phyloP scores from a whole-genome alignment of 2,113 vertebrate species.

The Micromys minutus region DNA sequence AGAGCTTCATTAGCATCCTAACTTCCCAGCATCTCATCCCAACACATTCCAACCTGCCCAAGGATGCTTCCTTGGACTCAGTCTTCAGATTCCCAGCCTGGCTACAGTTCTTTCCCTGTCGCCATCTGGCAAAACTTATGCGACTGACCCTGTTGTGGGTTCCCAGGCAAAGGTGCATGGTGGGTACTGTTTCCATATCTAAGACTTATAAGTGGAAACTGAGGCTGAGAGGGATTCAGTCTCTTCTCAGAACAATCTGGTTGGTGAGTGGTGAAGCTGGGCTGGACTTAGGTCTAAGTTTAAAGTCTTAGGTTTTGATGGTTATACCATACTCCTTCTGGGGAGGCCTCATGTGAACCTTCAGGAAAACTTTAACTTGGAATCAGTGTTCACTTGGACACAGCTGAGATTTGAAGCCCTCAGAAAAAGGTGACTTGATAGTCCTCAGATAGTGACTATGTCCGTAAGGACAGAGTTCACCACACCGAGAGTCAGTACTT shows the following conservation, averaged over 20 bases:
- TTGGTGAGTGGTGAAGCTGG: neutral
- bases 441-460: neutral
- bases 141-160: neutral
- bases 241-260: neutral
- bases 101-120: neutral
- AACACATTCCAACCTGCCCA: no score
- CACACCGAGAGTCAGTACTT: neutral
- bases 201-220: neutral
- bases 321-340: rapidly evolving
- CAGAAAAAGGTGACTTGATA: neutral
- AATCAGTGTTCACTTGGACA: neutral
- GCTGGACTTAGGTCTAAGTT: neutral
- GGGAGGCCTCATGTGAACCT: neutral
- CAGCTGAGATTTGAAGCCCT: neutral
- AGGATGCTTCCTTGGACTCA: neutral
- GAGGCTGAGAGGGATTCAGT: neutral
- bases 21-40: neutral
- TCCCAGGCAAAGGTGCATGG: neutral
- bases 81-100: neutral
- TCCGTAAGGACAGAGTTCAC: neutral
- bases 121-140: neutral
- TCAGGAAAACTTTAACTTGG: neutral
- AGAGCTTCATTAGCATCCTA: neutral
- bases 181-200: neutral
- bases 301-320: neutral